Conservation (phyloP, 1,140 invertebrate genomes). For the Cydia fagiglandana region DNA sequence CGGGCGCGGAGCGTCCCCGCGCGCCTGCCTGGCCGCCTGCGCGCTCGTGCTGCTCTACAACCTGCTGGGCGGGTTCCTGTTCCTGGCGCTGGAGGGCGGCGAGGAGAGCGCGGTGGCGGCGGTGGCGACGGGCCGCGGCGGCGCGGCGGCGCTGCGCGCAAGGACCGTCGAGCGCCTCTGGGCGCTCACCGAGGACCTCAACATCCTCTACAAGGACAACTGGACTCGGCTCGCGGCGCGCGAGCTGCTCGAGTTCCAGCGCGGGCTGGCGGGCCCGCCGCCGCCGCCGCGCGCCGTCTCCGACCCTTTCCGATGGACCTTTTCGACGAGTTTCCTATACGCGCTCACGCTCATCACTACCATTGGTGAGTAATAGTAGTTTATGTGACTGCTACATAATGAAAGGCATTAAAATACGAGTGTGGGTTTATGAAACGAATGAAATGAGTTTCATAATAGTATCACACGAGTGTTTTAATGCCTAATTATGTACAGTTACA, state of each 20-base stretch:
- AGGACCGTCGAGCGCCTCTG: conserved; percentile 90
- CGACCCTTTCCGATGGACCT: conserved; percentile 89
- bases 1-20: conserved; percentile 61
- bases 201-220: conserved; percentile 96
- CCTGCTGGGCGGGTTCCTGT: conserved; percentile 94
- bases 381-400: too few relatives aligned
- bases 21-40: conserved; percentile 85
- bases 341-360: conserved; percentile 97
- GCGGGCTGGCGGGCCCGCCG: conserved; percentile 75
- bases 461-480: too few relatives aligned
- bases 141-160: conserved; percentile 73
- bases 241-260: conserved; percentile 92
- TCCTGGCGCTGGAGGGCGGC: conserved; percentile 91
- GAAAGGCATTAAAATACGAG: too few relatives aligned
- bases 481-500: too few relatives aligned
- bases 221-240: conserved; percentile 92
- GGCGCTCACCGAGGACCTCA: conserved; percentile 96
- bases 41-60: conserved; percentile 93
- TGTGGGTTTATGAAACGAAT: too few relatives aligned
- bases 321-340: conserved; percentile 95
- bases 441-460: too few relatives aligned
- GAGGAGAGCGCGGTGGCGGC: conserved; percentile 77
- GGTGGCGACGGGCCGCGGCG: conserved; percentile 79
- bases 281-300: conserved; percentile 53
- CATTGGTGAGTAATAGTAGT: conserved; percentile 88